Evolutionary conservation across 1,140 invertebrate species (phyloP), one percentile per base, ranked within the genome.

Genomic region (Pseudoatta argentina): DNA sequence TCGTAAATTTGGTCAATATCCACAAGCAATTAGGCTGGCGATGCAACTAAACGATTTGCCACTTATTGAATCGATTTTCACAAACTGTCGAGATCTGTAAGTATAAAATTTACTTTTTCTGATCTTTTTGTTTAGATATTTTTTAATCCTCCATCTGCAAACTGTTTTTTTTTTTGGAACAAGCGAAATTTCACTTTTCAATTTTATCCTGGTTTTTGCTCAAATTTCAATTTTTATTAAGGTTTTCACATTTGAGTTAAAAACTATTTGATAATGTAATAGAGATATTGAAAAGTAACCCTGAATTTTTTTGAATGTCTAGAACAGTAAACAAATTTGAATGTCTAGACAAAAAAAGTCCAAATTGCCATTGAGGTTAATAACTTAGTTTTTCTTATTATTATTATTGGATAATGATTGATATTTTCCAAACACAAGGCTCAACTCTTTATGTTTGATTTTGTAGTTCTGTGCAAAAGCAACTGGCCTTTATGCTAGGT

Each of bases 401-500:
- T 14, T 12, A 5, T 16, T 10, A 51, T 53, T 57, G 2, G 2
- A 57, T 57, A 18, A 55, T n/a, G 53, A 57, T 77, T 16, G 12
- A 24, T 16, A 76, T 64, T 79, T 67, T 34, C 1, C 12, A 16
- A 30, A 48, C 0, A 24, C 14, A 55, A 69, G 0, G 10, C 3
- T 57, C 69, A 57, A 34, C 73, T 21, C n/a, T 30, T 3, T 24
- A 63, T 12, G 8, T 66, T 12, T 69, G 14, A 0, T 95, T 95
- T 48, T 95, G 44, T 93, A 98, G 98, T 66, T 96, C 97, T n/a
- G 94, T 99, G 27, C 97, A 98, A 94, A 99, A 99, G 93, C 99
- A 99, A 94, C 95, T 99, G 88, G 99, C 99, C 5, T 99, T 99
- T 92, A 99, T 99, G 98, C 95, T 99, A 21, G 99, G 98, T 1